phyloP scores from a whole-genome alignment of 1,140 invertebrate genomes.

The Hyphantria cunea region DNA sequence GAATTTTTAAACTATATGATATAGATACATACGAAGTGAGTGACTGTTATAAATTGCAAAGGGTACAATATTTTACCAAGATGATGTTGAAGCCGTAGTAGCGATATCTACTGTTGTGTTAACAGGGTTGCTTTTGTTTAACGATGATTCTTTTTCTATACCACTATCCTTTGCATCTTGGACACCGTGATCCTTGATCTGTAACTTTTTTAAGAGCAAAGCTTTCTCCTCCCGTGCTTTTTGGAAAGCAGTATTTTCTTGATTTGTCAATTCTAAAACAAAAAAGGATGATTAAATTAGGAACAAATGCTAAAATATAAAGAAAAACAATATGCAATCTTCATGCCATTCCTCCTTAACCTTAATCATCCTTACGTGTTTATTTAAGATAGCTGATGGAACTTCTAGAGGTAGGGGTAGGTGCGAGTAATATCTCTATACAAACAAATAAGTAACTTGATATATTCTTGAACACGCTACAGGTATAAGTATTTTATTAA shows the following conservation, averaged over 20 bases:
- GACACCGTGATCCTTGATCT: not conserved
- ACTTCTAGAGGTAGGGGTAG: no score
- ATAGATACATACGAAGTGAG: no score
- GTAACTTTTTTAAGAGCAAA: constrained; percentile 44
- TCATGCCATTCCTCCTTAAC: no score
- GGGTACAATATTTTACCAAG: constrained; percentile 46
- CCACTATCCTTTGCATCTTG: no score
- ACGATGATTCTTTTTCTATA: constrained; percentile 9
- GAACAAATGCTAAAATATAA: not conserved
- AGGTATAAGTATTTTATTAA: no score
- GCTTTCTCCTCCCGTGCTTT: constrained; percentile 67
- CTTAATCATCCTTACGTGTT: no score
- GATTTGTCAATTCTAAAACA: constrained; percentile 64
- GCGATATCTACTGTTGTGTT: constrained; percentile 43
- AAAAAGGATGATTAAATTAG: constrained; percentile 17
- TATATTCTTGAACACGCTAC: no score
- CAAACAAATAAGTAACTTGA: no score
- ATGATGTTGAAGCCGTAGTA: constrained; percentile 47
- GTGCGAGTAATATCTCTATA: no score
- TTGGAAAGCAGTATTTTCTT: constrained; percentile 61
- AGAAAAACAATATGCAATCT: not conserved
- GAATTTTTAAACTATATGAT: no score
- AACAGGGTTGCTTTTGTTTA: constrained; percentile 45
- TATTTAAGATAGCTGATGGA: no score
- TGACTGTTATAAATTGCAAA: no score